A percentile compares a stretch with the other conserved stretches of the same genome.
phyloP scores from a whole-genome alignment of 2,113 vertebrate genomes.

The Todiramphus chloris region DNA sequence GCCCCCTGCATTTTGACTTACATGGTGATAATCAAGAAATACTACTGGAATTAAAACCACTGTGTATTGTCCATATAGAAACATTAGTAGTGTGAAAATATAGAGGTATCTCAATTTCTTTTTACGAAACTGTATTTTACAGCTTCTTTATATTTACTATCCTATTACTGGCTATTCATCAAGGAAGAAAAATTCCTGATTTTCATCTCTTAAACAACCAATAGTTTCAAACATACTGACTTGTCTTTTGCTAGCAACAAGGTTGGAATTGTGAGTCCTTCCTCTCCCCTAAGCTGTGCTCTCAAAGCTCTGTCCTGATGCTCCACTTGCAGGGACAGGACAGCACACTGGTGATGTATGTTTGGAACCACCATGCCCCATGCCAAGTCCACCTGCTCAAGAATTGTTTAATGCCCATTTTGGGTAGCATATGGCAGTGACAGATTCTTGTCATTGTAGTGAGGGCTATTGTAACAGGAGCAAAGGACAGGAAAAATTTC shows the following conservation, averaged over 20 bases:
- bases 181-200: background rate
- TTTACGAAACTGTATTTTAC: background rate
- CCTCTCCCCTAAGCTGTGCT: background rate
- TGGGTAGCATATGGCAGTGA: background rate
- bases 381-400: background rate
- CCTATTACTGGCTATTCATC: background rate
- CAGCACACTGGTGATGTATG: background rate
- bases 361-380: background rate
- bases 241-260: background rate
- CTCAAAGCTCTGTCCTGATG: background rate
- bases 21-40: background rate
- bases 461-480: background rate
- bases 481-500: background rate
- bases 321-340: background rate
- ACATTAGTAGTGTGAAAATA: background rate
- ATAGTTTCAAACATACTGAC: background rate
- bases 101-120: background rate
- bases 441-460: background rate
- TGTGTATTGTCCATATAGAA: background rate
- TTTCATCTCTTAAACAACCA: background rate
- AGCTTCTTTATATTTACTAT: background rate
- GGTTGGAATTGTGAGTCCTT: background rate
- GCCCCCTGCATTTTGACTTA: background rate
- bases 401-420: background rate
- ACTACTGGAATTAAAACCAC: background rate